A percentile compares a stretch with the other conserved stretches of the same genome.
Evolutionary conservation across 2,113 vertebrate species (phyloP).

Genomic region (Gorsachius goisagi): DNA sequence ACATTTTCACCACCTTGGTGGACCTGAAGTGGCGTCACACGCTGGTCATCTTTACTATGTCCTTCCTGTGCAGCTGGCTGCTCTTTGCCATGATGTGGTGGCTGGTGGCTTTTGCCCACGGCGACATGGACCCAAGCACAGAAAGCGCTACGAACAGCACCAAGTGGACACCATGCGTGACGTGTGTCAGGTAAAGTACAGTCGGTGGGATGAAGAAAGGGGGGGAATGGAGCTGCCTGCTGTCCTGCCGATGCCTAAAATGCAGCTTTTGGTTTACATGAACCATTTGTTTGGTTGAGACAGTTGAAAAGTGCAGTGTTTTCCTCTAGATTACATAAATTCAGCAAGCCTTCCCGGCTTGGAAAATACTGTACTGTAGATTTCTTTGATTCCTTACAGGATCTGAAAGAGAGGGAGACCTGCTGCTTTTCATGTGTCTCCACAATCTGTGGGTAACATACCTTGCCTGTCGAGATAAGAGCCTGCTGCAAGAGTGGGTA

Average conservation of each 20-base stretch:
- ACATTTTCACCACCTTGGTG: constrained; percentile 97
- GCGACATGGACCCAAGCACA: constrained; percentile 85
- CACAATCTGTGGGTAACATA: constrained; percentile 60
- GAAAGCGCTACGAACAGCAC: constrained; percentile 42
- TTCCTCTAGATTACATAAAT: constrained; percentile 2
- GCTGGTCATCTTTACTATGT: constrained; percentile 96
- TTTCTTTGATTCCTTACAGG: constrained; percentile 67
- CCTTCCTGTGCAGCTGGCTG: constrained; percentile 97
- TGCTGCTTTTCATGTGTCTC: constrained; percentile 68
- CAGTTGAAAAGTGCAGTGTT: constrained; percentile 45
- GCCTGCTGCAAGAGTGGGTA: constrained; percentile 64
- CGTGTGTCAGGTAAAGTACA: constrained; percentile 84
- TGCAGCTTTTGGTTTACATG: not conserved
- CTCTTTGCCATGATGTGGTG: constrained; percentile 99
- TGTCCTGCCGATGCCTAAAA: not conserved
- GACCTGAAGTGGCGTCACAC: constrained; percentile 99
- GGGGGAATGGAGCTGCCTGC: not conserved
- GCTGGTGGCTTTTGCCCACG: constrained; percentile 95
- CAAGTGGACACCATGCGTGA: constrained; percentile 83
- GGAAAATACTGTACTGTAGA: constrained; percentile 61
- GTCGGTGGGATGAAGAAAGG: not conserved
- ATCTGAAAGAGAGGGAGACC: constrained; percentile 65
- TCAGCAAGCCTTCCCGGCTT: constrained; percentile 27
- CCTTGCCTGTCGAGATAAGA: constrained; percentile 62
- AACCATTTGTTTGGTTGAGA: not conserved